Base-by-base conservation (phyloP, 2,797 vertebrate genomes). In the Sebastiscus albofasciatus region DNA sequence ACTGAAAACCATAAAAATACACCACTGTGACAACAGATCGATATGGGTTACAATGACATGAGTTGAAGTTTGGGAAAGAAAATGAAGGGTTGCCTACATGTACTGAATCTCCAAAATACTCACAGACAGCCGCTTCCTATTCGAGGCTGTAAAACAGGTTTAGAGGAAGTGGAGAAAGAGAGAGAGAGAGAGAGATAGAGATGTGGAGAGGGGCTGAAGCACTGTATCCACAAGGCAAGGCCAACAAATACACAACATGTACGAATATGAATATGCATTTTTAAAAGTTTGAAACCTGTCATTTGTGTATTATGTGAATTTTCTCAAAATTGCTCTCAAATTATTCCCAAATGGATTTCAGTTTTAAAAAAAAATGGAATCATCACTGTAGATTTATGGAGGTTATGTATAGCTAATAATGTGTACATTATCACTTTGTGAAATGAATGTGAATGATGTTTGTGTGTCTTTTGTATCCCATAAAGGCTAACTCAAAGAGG, bases 111-210 rank as follows among this genome's bases (percentile, higher is more conserved):
- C 67, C 36, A 68, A 91, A 90, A 93, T 96, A 96, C 95, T 96
- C 92, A 96, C 96, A 95, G 88, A 93, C 90, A 93, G 79, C 84
- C 60, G 92, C 81, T 90, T 92, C 92, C 93, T 90, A 90, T 93
- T 78, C 74, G 82, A 87, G 89, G 90, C 95, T 96, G 92, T 85
- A 86, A 89, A 77, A 93, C 80, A 70, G 84, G 54, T 87, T 59
- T 75, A 70, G 72, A 84, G 74, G 79, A 66, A 64, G 89, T 42
- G 64, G 58, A 79, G 70, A 82, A 36, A 85, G 65, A 89, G 66
- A 90, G 67, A 84, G 65, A 90, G 61, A 89, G 70, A 92, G 52
- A 89, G 68, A 92, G 36, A 93, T 59, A 92, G 89, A 91, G 70
- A 92, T 89, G 89, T 89, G 85, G 91, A 93, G 87, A 93, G 77